Evolutionary conservation across 2,797 vertebrate species (phyloP).

Genomic region (Leptatherina wallacei): DNA sequence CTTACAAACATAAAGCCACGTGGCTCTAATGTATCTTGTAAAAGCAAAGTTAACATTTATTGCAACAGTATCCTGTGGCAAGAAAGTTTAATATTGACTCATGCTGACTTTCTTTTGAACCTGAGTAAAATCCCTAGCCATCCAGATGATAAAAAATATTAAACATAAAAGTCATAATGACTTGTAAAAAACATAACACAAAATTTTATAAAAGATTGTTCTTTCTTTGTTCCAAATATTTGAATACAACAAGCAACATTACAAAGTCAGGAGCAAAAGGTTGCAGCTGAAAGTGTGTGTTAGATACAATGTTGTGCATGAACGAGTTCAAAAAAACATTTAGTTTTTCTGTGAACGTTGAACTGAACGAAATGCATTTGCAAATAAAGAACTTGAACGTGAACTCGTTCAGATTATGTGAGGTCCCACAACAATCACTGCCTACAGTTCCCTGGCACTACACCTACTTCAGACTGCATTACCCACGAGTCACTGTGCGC

Average conservation of each 20-base stretch:
- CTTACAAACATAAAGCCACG: neutral
- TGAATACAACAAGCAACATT: neutral
- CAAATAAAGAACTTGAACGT: no score
- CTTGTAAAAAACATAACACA: neutral
- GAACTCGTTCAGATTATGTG: no score
- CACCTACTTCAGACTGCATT: no score
- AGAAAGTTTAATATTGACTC: neutral
- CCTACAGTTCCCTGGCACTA: no score
- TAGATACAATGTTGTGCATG: neutral
- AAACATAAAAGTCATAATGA: neutral
- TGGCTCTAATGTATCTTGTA: neutral
- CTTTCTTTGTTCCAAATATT: constrained; percentile 19
- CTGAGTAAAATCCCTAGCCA: neutral
- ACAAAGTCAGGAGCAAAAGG: constrained; percentile 2
- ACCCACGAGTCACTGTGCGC: no score
- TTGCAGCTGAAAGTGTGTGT: constrained; percentile 19
- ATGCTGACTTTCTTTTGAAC: neutral
- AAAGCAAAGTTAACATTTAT: neutral
- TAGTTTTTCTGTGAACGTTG: no score
- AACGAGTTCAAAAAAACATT: no score
- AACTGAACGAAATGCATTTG: no score
- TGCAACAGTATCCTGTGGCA: neutral
- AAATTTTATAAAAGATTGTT: neutral
- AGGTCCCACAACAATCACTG: no score
- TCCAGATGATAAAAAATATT: neutral